These are phyloP conservation scores for Cirrhinus molitorella DNA, from an alignment of 2,797 vertebrate species.

Conservation along the genomic window DNA sequence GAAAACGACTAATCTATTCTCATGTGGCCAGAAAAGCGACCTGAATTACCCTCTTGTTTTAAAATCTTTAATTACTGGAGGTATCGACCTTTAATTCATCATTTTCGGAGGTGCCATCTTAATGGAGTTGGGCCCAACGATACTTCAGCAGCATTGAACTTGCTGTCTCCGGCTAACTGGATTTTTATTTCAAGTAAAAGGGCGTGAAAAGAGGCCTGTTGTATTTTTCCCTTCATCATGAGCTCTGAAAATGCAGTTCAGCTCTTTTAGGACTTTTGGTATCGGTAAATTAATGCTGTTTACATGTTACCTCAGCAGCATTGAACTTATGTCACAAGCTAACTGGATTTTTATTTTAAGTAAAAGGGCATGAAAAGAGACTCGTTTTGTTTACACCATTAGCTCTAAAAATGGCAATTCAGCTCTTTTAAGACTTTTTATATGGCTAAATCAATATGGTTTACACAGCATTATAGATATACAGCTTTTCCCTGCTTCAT, in stretches of 20 bases:
- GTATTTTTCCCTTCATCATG: background rate
- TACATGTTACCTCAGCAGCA: conserved; percentile 39
- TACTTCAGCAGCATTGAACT: conserved; percentile 27
- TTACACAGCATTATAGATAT: conserved; percentile 11
- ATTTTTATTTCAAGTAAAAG: conserved; percentile 34
- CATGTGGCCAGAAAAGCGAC: background rate
- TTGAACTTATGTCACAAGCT: conserved; percentile 46
- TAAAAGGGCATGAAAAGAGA: conserved; percentile 32
- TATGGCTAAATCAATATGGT: conserved; percentile 19
- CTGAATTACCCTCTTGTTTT: conserved; percentile 30
- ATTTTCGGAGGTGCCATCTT: conserved; percentile 25
- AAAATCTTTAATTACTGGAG: conserved; percentile 41
- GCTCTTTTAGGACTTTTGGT: conserved; percentile 43
- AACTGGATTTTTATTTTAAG: conserved; percentile 56
- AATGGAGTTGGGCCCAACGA: conserved; percentile 17
- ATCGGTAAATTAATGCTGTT: conserved; percentile 42
- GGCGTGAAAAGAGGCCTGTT: background rate
- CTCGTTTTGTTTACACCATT: conserved; percentile 43
- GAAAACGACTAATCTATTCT: conserved; percentile 14
- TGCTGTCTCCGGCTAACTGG: conserved; percentile 5
- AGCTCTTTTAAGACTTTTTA: conserved; percentile 35
- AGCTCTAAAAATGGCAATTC: conserved; percentile 44
- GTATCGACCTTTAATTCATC: conserved; percentile 43
- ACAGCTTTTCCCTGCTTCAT: background rate
- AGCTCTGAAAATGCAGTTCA: conserved; percentile 42